A percentile compares a stretch with the other conserved stretches of the same genome.
Conservation (phyloP, 1,140 invertebrate genomes). For the Batillaria attramentaria region DNA sequence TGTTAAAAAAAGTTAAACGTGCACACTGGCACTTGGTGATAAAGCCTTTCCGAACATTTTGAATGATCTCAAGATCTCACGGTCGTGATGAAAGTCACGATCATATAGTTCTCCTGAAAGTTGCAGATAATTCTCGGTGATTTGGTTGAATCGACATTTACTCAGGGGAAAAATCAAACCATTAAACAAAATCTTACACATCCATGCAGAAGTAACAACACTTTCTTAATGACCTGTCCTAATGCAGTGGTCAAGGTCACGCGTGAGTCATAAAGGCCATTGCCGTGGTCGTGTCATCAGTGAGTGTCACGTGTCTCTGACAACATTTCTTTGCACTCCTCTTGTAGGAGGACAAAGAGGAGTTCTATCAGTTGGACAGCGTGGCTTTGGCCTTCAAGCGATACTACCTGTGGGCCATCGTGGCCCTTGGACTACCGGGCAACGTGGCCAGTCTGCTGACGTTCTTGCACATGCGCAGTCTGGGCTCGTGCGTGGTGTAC, state of each 20-base stretch:
- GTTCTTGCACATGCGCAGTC: slow-evolving; percentile 45
- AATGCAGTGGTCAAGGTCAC: too few species aligned
- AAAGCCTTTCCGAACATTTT: too few species aligned
- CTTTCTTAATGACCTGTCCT: too few species aligned
- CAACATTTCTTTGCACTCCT: not conserved
- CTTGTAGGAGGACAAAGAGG: not conserved
- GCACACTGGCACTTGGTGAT: not conserved
- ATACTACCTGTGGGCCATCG: slow-evolving; percentile 50
- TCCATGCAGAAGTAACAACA: too few species aligned
- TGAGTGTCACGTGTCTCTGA: not conserved
- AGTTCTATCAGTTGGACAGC: not conserved
- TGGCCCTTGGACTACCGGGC: slow-evolving; percentile 49
- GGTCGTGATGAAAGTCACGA: too few species aligned
- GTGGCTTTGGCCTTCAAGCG: slow-evolving; percentile 8
- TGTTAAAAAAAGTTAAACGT: too few species aligned
- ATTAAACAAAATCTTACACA: too few species aligned
- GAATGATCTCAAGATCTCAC: too few species aligned
- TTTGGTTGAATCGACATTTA: too few species aligned
- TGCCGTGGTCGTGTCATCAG: not conserved
- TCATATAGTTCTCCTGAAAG: too few species aligned
- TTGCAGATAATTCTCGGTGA: too few species aligned
- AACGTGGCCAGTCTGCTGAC: slow-evolving; percentile 52
- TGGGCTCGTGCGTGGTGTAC: slow-evolving; percentile 49
- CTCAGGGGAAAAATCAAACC: too few species aligned
- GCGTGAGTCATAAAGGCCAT: not conserved